Percentiles rank a stretch among this genome's conserved stretches.
These are phyloP conservation scores for Heliconius hermathena DNA, from an alignment of 1,140 invertebrate genomes.

Conservation along the genomic window DNA sequence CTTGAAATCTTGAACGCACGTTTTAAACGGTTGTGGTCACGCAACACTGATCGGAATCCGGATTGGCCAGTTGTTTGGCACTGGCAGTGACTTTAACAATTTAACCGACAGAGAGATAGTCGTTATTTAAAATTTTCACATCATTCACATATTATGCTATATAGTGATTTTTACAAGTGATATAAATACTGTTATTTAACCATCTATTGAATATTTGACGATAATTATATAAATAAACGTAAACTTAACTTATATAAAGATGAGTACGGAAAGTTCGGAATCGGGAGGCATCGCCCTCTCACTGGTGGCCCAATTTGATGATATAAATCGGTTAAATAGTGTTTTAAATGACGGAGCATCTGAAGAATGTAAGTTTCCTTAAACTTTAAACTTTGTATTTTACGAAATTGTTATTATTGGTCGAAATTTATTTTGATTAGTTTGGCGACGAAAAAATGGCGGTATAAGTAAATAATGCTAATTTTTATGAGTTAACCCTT, in stretches of 20 bases:
- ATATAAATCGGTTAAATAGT: conserved; percentile 85
- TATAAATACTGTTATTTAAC: background rate
- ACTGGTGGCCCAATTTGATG: conserved; percentile 83
- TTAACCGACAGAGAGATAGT: conserved; percentile 26
- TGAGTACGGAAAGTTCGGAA: conserved; percentile 74
- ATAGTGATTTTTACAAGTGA: background rate
- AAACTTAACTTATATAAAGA: conserved; percentile 38
- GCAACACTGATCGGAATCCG: background rate
- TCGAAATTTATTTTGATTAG: background rate
- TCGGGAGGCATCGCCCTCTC: conserved; percentile 62
- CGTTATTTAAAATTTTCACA: conserved; percentile 50
- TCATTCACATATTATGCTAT: conserved; percentile 1
- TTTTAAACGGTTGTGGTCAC: background rate
- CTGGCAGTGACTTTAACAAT: conserved; percentile 31
- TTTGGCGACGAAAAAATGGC: conserved; percentile 3
- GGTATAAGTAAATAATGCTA: conserved; percentile 30
- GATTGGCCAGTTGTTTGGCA: conserved; percentile 16
- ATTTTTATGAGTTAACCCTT: background rate
- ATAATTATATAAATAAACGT: background rate
- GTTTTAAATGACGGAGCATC: conserved; percentile 85
- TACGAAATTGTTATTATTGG: background rate
- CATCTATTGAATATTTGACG: background rate
- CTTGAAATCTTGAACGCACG: background rate
- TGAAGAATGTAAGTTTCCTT: conserved; percentile 84
- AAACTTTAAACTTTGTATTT: background rate